Conservation (phyloP, 2,888 invertebrate species). For the Tortrix viridana region DNA sequence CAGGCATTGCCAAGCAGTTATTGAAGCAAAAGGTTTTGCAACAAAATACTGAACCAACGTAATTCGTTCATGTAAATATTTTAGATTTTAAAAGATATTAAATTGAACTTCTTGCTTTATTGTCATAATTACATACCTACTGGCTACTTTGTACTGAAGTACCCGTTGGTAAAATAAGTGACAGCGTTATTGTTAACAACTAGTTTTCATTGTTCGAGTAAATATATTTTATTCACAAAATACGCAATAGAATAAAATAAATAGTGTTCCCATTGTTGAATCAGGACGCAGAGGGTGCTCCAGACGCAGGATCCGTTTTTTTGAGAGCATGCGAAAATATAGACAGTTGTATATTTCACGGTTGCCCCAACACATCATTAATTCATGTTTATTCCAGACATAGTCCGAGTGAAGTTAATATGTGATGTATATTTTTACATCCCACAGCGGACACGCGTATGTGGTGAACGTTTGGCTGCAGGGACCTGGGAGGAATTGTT, state of each 20-base stretch:
- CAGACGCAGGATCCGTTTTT: conserved; percentile 5
- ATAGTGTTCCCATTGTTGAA: conserved; percentile 8
- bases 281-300: conserved; percentile 15
- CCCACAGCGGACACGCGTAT: conserved; percentile 19
- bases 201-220: conserved; percentile 8
- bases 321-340: conserved; percentile 15
- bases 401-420: conserved; percentile 11
- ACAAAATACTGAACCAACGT: no score
- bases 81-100: no score
- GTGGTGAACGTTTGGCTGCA: background rate
- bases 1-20: no score
- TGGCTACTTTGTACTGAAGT: no score
- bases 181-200: conserved; percentile 9
- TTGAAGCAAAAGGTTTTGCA: no score
- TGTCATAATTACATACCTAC: no score
- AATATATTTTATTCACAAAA: no score
- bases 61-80: no score
- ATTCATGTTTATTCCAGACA: conserved; percentile 13
- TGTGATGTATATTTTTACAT: conserved; percentile 14
- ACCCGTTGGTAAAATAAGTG: no score
- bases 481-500: conserved; percentile 11
- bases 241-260: no score
- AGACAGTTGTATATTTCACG: conserved; percentile 5
- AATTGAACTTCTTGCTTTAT: no score
- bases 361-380: conserved; percentile 13